Conservation (phyloP, 92 coral and sea anemone species). For the Meandrina meandrites region DNA sequence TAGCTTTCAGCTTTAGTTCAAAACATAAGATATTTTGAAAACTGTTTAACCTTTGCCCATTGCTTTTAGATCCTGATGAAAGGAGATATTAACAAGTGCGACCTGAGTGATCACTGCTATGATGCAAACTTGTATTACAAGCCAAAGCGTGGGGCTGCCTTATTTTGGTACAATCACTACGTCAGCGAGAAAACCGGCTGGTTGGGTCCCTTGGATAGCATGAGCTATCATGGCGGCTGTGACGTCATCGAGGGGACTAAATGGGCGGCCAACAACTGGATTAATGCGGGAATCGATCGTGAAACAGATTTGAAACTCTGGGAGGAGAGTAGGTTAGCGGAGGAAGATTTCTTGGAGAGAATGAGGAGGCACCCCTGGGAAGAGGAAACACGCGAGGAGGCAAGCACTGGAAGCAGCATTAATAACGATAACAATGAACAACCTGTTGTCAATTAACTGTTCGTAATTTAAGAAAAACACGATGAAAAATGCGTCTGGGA, state of each 20-base stretch:
- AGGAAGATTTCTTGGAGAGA: constrained; percentile 36
- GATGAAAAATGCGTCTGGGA: background rate
- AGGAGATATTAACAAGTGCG: constrained; percentile 64
- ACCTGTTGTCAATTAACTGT: background rate
- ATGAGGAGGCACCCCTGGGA: constrained; percentile 32
- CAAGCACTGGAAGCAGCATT: background rate
- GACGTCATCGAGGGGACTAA: constrained; percentile 94
- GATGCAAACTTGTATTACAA: constrained; percentile 76
- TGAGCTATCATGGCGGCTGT: constrained; percentile 96
- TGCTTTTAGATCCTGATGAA: constrained; percentile 8
- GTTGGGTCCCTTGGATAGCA: constrained; percentile 76
- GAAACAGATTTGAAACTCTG: constrained; percentile 68
- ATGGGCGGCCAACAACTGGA: constrained; percentile 99
- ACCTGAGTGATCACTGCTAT: constrained; percentile 78
- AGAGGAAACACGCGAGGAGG: constrained; percentile 6
- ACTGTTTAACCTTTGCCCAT: background rate
- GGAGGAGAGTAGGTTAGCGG: constrained; percentile 31
- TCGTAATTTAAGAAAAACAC: background rate
- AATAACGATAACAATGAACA: background rate
- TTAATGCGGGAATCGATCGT: constrained; percentile 74
- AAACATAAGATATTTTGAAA: background rate
- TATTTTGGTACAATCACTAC: constrained; percentile 94
- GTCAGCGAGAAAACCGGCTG: constrained; percentile 84
- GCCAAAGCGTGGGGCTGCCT: constrained; percentile 87
- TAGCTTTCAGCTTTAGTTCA: background rate